Percentiles rank a stretch among this genome's conserved stretches.
Conservation (phyloP, 2,113 vertebrate genomes). For the Pedionomus torquatus region DNA sequence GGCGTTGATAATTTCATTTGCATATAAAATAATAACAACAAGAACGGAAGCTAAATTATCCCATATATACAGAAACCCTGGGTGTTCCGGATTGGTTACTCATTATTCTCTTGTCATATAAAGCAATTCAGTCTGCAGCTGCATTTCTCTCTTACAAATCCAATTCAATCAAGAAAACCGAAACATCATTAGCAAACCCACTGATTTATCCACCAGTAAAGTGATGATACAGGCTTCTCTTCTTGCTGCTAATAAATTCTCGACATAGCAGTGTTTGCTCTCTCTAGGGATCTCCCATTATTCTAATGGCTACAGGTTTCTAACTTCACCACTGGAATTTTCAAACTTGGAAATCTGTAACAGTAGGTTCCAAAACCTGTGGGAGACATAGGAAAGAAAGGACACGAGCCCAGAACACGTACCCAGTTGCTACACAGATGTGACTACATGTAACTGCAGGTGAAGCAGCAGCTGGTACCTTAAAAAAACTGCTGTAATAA, state of each 20-base stretch:
- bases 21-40: conserved; percentile 56
- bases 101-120: conserved; percentile 50
- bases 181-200: conserved; percentile 64
- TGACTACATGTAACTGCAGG: not conserved
- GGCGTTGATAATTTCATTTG: conserved; percentile 46
- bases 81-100: conserved; percentile 29
- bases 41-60: conserved; percentile 31
- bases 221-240: conserved; percentile 53
- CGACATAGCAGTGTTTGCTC: not conserved
- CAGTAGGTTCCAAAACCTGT: not conserved
- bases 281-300: conserved; percentile 25
- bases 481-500: not conserved
- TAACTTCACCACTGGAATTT: not conserved
- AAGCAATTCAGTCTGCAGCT: conserved; percentile 63
- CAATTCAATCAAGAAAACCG: conserved; percentile 54
- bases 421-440: not conserved
- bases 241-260: conserved; percentile 54
- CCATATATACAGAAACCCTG: conserved; percentile 14
- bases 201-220: conserved; percentile 49
- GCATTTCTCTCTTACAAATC: conserved; percentile 52
- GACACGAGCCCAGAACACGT: not conserved
- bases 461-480: not conserved
- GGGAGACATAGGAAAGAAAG: not conserved
- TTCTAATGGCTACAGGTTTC: conserved; percentile 15
- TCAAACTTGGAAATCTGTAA: not conserved